Conservation (phyloP, 2,888 invertebrate genomes). For the Drosophila melanosoma region DNA sequence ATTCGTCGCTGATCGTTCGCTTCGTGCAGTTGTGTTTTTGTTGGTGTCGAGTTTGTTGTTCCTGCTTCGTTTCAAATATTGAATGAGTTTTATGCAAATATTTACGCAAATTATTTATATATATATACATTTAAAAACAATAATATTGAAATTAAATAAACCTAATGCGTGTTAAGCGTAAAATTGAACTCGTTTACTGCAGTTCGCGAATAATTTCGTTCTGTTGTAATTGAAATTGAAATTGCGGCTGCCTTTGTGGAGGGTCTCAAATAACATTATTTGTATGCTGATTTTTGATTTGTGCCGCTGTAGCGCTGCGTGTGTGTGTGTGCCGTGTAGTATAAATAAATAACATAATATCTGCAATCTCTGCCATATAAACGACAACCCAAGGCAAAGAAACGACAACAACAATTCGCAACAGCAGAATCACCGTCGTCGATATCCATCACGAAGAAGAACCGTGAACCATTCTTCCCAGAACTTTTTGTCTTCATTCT, state of each 20-base stretch:
- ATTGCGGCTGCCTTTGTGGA: slow-evolving; percentile 44
- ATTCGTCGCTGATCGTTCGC: slow-evolving; percentile 70
- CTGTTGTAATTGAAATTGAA: slow-evolving; percentile 27
- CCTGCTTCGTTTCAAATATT: slow-evolving; percentile 26
- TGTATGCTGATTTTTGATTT: slow-evolving; percentile 66
- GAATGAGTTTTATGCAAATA: slow-evolving; percentile 39
- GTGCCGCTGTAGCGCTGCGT: slow-evolving; percentile 24
- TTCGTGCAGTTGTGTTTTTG: slow-evolving; percentile 59
- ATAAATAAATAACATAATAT: slow-evolving; percentile 76
- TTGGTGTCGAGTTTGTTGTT: slow-evolving; percentile 15
- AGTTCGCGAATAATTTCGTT: slow-evolving; percentile 22
- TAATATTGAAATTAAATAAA: slow-evolving; percentile 24
- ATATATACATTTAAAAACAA: slow-evolving; percentile 23
- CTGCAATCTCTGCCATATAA: slow-evolving; percentile 69
- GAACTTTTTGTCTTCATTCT: slow-evolving; percentile 9
- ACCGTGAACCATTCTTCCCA: slow-evolving; percentile 40
- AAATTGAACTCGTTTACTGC: slow-evolving; percentile 26
- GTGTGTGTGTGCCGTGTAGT: slow-evolving; percentile 48
- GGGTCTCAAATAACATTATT: slow-evolving; percentile 68
- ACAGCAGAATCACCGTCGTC: slow-evolving; percentile 16
- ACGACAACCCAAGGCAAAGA: slow-evolving; percentile 44
- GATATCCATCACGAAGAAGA: slow-evolving; percentile 25
- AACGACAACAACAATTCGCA: slow-evolving; percentile 29
- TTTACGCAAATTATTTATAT: slow-evolving; percentile 35
- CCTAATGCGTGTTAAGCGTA: slow-evolving; percentile 30